Base-by-base conservation (phyloP, 1,140 invertebrate genomes). In the Eciton burchellii region DNA sequence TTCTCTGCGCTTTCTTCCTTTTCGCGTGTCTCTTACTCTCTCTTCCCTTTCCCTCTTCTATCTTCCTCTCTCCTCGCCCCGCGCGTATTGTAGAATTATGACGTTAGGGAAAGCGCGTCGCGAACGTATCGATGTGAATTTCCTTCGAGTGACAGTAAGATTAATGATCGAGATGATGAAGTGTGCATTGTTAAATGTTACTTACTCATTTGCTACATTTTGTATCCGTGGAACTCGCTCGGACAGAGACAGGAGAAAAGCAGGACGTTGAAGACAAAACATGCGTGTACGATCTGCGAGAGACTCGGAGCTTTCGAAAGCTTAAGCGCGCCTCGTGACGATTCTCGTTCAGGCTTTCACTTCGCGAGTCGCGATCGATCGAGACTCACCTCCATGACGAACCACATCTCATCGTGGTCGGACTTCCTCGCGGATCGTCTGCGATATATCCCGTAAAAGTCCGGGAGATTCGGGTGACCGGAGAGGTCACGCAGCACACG, bases 371-470 rank as follows among this genome's bases (percentile, higher is more conserved):
- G 6, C 6, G 2, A 35, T 35, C 6, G 35, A 35, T 35, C 66
- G 11, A 3, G 24, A 89, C 94, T 95, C 94, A 98, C 97, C 96
- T 98, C 97, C 95, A 98, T 96, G 54, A 97, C 96, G 90, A 99
- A 97, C 98, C 98, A 99, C 62, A 99, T 95, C 91, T 98, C 96
- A 87, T 97, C 96, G 45, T 94, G 94, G 8, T 95, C 94, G 11
- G 94, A 94, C 74, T 93, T 94, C 57, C 93, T 94, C 8, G 94
- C 95, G 0, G 93, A 91, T 82, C 95, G 95, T 71, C 96, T 96
- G 83, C 97, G 95, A 93, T 96, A 98, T 19, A 96, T 96, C 35
- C 97, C 98, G 91, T 97, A 97, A 92, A 98, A 98, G 71, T 97
- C 96, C 0, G 97, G 96, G 8, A 99, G 93, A 94, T 98, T 98